phyloP scores from a whole-genome alignment of 2,888 invertebrate species.

The Drosophila antonietae region DNA sequence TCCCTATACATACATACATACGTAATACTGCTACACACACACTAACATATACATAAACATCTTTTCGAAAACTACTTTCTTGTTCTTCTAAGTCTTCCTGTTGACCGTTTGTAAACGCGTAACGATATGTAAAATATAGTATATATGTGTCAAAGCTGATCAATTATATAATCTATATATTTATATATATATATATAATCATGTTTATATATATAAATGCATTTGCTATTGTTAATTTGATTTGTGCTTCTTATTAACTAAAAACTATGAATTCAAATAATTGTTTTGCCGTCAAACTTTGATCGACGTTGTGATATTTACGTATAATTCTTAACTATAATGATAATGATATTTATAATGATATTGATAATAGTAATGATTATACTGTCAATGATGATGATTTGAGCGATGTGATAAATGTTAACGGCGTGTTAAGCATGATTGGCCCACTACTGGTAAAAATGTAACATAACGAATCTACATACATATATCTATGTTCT shows the following conservation, averaged over 20 bases:
- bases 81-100: conserved; percentile 77
- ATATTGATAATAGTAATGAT: conserved; percentile 16
- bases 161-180: conserved; percentile 16
- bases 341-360: conserved; percentile 23
- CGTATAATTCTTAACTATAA: conserved; percentile 31
- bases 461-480: conserved; percentile 59
- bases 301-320: conserved; percentile 66
- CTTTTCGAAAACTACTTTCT: conserved; percentile 49
- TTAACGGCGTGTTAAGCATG: conserved; percentile 83
- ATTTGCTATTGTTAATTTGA: conserved; percentile 68
- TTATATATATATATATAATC: conserved; percentile 22
- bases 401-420: conserved; percentile 79
- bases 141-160: conserved; percentile 17
- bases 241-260: conserved; percentile 65
- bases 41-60: conserved; percentile 18
- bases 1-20: conserved; percentile 10
- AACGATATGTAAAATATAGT: conserved; percentile 27
- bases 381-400: conserved; percentile 57
- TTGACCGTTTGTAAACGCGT: conserved; percentile 82
- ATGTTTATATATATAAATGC: conserved; percentile 39
- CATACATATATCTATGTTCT: conserved; percentile 36
- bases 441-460: conserved; percentile 85
- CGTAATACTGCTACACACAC: conserved; percentile 19
- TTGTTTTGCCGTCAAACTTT: conserved; percentile 61
- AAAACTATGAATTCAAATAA: conserved; percentile 33